Evolutionary conservation across 2,113 vertebrate species (phyloP).

Genomic region (Heterotis niloticus): DNA sequence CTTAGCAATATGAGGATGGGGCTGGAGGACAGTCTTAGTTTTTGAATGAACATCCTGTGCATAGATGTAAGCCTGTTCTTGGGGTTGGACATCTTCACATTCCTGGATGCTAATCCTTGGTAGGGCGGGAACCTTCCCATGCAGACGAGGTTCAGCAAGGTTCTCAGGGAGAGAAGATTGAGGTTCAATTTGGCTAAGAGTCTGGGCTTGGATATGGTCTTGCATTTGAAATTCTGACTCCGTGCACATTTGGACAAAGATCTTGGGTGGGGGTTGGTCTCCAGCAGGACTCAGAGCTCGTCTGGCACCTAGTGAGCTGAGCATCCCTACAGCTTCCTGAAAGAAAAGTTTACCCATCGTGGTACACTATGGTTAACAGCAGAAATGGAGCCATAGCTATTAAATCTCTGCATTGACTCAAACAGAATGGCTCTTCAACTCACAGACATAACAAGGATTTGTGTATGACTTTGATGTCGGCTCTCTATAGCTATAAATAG

Average conservation of each 20-base stretch:
- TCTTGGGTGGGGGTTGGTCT: conserved; percentile 52
- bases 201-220: conserved; percentile 23
- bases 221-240: conserved; percentile 22
- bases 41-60: conserved; percentile 36
- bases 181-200: conserved; percentile 10
- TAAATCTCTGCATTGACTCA: background rate
- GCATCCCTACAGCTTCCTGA: conserved; percentile 65
- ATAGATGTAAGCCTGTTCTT: conserved; percentile 21
- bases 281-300: conserved; percentile 57
- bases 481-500: too few relatives aligned
- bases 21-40: background rate
- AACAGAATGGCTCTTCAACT: too few relatives aligned
- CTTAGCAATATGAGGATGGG: conserved; percentile 20
- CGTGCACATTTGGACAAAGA: conserved; percentile 48
- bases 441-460: too few relatives aligned
- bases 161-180: conserved; percentile 45
- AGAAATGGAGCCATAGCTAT: background rate
- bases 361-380: background rate
- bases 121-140: background rate
- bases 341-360: conserved; percentile 5
- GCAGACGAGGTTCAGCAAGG: conserved; percentile 30
- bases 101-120: conserved; percentile 4
- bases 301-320: conserved; percentile 64
- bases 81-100: background rate
- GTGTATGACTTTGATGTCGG: too few relatives aligned